These are phyloP conservation scores for Mirza zaza DNA, from an alignment of 2,113 vertebrate species.

Conservation along the genomic window DNA sequence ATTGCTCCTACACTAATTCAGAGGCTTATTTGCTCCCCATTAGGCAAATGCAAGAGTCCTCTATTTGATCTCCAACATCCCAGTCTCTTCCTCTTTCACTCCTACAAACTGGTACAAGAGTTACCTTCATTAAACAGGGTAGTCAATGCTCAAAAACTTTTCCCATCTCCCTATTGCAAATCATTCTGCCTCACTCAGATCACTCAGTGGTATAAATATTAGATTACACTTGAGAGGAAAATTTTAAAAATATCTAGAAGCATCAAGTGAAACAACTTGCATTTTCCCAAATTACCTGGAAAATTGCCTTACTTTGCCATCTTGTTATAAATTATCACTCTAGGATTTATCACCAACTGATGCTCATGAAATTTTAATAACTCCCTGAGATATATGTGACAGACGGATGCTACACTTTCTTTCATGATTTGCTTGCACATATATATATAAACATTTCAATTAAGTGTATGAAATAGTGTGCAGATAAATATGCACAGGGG, in stretches of 20 bases:
- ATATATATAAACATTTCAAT: constrained; percentile 46
- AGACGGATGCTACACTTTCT: neutral
- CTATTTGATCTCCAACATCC: neutral
- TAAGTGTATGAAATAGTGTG: constrained; percentile 12
- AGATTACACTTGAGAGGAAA: constrained; percentile 28
- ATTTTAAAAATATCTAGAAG: neutral
- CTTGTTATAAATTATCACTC: neutral
- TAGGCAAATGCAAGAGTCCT: neutral
- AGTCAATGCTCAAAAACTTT: neutral
- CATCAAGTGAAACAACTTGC: neutral
- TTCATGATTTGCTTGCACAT: neutral
- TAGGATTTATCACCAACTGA: constrained; percentile 49
- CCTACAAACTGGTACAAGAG: neutral
- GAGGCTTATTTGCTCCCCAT: neutral
- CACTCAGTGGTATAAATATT: neutral
- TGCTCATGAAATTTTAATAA: constrained; percentile 57
- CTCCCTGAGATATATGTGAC: neutral
- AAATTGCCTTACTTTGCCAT: constrained; percentile 54
- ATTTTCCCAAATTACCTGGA: constrained; percentile 32
- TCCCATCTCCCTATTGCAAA: neutral
- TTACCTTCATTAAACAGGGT: neutral
- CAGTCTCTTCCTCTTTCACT: neutral
- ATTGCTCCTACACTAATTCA: constrained; percentile 9
- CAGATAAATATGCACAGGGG: constrained; percentile 28
- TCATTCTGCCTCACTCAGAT: constrained; percentile 13